Evolutionary conservation across 2,113 vertebrate species (phyloP), one percentile per base, ranked within the genome.

Genomic region (Sylvia atricapilla): DNA sequence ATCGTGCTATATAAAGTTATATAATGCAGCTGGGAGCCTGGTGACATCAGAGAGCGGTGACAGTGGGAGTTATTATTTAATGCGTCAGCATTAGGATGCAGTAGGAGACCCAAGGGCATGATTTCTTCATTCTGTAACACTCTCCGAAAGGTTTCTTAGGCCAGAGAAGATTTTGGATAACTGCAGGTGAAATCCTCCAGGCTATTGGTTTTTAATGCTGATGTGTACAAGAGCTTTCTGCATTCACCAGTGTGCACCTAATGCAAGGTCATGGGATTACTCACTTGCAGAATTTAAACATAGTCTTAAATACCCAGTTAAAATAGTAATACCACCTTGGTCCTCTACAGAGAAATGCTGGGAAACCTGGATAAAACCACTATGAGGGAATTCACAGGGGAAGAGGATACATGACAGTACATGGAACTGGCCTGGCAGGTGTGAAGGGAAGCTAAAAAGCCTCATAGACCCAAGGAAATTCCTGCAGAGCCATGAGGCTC

Each of bases 1-100:
- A 97, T 93, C 7, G 55, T 93, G 87, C 92, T 96, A 96, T 95
- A 95, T 94, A 95, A 93, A 95, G 95, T 93, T 95, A 93, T 88
- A 91, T 70, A 93, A 84, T 91, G 47, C 94, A 95, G 94, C 95
- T 97, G 93, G 84, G 93, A 97, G 95, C 72, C 84, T 66, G 84
- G 56, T 94, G 93, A 95, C 94, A 93, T 95, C 94, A 95, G 94
- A 89, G 89, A 39, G 89, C 47, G 1, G 78, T 79, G 91, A 89
- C 77, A 95, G 87, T 22, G 8, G 84, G 81, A 91, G 91, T 73
- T 87, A 68, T 87, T 87, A 85, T 76, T 95, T 85, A 91, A 68
- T 87, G 82, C 39, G 5, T 95, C 95, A 95, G 87, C 84, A 39
- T 87, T 69, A 76, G 74, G 64, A 95, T 79, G 81, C 87, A 46